Evolutionary conservation across 1,140 invertebrate genomes (phyloP).

Genomic region (Pseudobourletiella spinata): DNA sequence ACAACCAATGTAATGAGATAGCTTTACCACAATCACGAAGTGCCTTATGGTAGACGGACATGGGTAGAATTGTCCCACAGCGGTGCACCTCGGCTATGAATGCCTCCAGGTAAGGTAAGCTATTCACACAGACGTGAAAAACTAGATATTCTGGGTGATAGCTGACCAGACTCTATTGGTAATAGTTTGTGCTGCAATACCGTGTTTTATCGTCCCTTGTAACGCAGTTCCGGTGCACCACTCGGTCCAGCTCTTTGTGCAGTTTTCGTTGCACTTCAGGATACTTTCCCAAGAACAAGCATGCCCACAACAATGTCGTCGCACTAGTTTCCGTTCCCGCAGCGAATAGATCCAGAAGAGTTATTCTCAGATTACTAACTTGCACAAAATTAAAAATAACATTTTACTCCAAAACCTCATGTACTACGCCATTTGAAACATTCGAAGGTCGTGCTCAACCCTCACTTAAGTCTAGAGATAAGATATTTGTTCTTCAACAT

Average conservation of each 20-base stretch:
- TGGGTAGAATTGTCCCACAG: slow-evolving; percentile 64
- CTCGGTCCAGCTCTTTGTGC: slow-evolving; percentile 39
- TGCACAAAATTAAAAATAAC: neutral
- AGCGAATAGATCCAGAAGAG: slow-evolving; percentile 1
- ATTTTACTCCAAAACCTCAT: too few relatives aligned
- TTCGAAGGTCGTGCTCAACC: too few relatives aligned
- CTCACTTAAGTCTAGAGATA: too few relatives aligned
- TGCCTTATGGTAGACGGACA: slow-evolving; percentile 67
- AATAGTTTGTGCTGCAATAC: slow-evolving; percentile 43
- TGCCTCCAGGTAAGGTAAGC: slow-evolving; percentile 68
- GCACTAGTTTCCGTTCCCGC: slow-evolving; percentile 44
- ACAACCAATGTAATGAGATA: too few relatives aligned
- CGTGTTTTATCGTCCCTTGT: slow-evolving; percentile 57
- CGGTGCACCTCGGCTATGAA: slow-evolving; percentile 63
- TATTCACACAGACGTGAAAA: slow-evolving; percentile 44
- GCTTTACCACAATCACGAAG: slow-evolving; percentile 49
- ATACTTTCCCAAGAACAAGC: slow-evolving; percentile 40
- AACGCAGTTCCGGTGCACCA: slow-evolving; percentile 48
- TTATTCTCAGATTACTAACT: neutral
- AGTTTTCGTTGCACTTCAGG: slow-evolving; percentile 40
- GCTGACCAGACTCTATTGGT: neutral
- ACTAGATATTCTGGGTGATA: neutral
- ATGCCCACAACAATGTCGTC: slow-evolving; percentile 41
- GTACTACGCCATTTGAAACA: too few relatives aligned
- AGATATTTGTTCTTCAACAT: too few relatives aligned